phyloP scores from a whole-genome alignment of 1,140 invertebrate genomes.

The Orius insidiosus region DNA sequence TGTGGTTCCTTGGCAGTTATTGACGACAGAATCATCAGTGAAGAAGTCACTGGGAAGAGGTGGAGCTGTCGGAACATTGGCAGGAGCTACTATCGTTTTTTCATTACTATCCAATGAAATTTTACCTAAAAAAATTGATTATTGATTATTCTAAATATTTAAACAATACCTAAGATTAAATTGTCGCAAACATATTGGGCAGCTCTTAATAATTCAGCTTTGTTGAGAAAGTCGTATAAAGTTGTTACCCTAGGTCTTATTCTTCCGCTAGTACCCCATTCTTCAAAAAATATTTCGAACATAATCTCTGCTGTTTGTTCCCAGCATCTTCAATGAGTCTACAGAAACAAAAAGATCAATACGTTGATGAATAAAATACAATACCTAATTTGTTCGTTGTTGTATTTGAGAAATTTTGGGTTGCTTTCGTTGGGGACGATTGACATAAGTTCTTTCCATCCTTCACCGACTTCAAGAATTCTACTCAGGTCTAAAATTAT shows the following conservation, averaged over 20 bases:
- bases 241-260: slow-evolving; percentile 42
- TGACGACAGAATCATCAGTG: no score
- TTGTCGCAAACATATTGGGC: slow-evolving; percentile 58
- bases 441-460: slow-evolving; percentile 55
- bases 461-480: slow-evolving; percentile 34
- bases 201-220: slow-evolving; percentile 51
- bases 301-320: slow-evolving; percentile 31
- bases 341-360: slow-evolving; percentile 9
- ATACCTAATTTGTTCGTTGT: slow-evolving; percentile 41
- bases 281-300: slow-evolving; percentile 59
- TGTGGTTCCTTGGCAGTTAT: no score
- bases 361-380: slow-evolving; percentile 20
- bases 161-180: slow-evolving; percentile 34
- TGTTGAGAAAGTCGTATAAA: slow-evolving; percentile 41
- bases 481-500: slow-evolving; percentile 29
- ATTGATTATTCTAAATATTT: neutral
- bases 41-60: no score
- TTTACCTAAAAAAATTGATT: no score
- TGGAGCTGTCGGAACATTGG: no score
- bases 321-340: slow-evolving; percentile 45
- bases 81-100: no score
- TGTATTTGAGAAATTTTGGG: slow-evolving; percentile 34
- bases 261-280: slow-evolving; percentile 64
- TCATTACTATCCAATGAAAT: no score
- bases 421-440: slow-evolving; percentile 37